These are phyloP conservation scores for Lerema accius DNA, from an alignment of 1,140 invertebrate species.

Conservation along the genomic window DNA sequence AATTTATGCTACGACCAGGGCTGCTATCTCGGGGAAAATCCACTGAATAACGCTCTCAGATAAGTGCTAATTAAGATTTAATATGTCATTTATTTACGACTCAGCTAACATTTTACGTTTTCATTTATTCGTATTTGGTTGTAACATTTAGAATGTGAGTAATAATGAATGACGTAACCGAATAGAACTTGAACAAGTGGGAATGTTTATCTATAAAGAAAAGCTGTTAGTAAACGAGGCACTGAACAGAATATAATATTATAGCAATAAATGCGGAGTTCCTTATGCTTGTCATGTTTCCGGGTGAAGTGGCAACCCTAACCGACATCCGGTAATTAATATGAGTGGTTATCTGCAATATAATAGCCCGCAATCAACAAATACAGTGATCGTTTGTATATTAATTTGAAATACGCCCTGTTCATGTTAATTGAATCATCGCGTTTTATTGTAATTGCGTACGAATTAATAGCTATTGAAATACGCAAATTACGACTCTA, in stretches of 20 bases:
- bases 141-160: too few species aligned
- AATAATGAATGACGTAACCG: too few species aligned
- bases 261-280: too few species aligned
- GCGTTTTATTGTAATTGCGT: slow-evolving; percentile 36
- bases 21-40: background rate
- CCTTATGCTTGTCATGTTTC: too few species aligned
- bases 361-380: slow-evolving; percentile 44
- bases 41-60: too few species aligned
- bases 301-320: slow-evolving; percentile 13
- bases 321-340: slow-evolving; percentile 48
- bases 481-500: slow-evolving; percentile 22
- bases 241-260: too few species aligned
- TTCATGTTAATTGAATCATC: slow-evolving; percentile 49
- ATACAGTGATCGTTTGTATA: slow-evolving; percentile 41
- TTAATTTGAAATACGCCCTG: slow-evolving; percentile 29
- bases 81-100: background rate
- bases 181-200: too few species aligned
- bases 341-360: slow-evolving; percentile 34
- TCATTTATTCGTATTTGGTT: too few species aligned
- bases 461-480: slow-evolving; percentile 24
- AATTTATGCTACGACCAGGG: slow-evolving; percentile 22
- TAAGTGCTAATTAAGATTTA: background rate
- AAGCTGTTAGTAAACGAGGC: too few species aligned
- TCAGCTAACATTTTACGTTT: too few species aligned
- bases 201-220: too few species aligned